Conservation (phyloP, 2,797 vertebrate species). For the Phylloscopus collybita region DNA sequence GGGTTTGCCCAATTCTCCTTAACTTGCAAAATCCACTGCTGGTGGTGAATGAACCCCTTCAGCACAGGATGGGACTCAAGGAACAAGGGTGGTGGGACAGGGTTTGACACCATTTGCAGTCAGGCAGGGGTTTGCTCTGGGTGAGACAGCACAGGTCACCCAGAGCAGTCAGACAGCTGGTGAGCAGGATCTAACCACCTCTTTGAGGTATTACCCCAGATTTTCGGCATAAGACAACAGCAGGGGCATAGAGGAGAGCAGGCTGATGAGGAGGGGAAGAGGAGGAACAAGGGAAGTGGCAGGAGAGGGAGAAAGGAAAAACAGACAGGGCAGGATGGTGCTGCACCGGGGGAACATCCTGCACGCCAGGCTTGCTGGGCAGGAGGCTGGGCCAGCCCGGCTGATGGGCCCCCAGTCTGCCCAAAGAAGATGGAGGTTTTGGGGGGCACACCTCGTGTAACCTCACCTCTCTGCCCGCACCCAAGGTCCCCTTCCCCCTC, state of each 20-base stretch:
- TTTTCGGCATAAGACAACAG: neutral
- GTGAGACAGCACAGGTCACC: neutral
- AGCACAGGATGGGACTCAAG: fast-evolving
- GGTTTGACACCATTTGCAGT: neutral
- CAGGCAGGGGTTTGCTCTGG: neutral
- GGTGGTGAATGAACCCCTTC: neutral
- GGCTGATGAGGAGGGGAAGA: neutral
- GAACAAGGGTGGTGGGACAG: neutral
- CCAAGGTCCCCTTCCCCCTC: constrained; percentile 6
- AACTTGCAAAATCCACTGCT: neutral
- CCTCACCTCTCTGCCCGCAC: neutral
- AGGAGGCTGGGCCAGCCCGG: neutral
- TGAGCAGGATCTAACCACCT: neutral
- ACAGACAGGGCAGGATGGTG: neutral
- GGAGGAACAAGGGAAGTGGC: neutral
- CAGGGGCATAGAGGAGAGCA: neutral
- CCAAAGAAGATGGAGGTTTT: neutral
- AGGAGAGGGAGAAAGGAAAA: neutral
- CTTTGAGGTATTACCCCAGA: neutral
- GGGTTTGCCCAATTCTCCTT: neutral
- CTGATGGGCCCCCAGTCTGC: neutral
- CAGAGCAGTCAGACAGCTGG: neutral
- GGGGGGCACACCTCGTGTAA: neutral
- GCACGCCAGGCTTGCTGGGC: neutral
- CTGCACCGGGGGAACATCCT: fast-evolving